phyloP scores from a whole-genome alignment of 2,888 invertebrate genomes.

The Meandrusa payeni region DNA sequence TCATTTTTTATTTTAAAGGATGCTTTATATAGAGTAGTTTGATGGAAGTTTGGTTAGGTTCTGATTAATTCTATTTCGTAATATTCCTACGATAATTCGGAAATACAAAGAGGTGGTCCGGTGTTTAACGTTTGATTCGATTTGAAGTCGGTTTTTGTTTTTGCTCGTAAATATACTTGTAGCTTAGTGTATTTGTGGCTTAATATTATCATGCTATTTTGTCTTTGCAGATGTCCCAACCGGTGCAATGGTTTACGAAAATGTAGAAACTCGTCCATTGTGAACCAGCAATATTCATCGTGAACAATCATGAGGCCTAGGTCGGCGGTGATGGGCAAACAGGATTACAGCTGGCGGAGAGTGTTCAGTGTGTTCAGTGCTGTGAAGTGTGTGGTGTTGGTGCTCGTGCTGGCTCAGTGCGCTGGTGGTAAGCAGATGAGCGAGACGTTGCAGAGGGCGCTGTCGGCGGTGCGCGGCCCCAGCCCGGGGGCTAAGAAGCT shows the following conservation, averaged over 20 bases:
- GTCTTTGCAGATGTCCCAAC: conserved; percentile 42
- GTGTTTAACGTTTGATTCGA: too few relatives aligned
- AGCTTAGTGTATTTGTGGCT: too few relatives aligned
- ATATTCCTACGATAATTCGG: too few relatives aligned
- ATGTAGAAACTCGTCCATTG: conserved; percentile 35
- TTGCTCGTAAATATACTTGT: too few relatives aligned
- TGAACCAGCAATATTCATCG: conserved; percentile 10
- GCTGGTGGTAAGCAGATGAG: conserved; percentile 70
- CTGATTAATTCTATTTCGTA: too few relatives aligned
- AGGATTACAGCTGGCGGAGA: conserved; percentile 58
- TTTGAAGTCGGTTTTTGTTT: too few relatives aligned
- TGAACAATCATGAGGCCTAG: conserved; percentile 35
- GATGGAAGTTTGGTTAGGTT: too few relatives aligned
- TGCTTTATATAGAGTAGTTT: too few relatives aligned
- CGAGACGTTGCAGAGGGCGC: conserved; percentile 75
- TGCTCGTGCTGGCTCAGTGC: conserved; percentile 49
- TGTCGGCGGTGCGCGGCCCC: conserved; percentile 74
- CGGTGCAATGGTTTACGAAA: conserved; percentile 28
- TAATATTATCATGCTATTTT: not conserved
- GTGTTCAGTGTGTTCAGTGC: conserved; percentile 42
- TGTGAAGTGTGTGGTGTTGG: conserved; percentile 51
- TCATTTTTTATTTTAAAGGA: too few relatives aligned
- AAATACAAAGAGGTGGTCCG: too few relatives aligned
- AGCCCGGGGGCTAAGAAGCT: conserved; percentile 78
- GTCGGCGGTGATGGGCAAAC: conserved; percentile 46